Base-by-base conservation (phyloP, 2,113 vertebrate genomes). In the Nibea albiflora region DNA sequence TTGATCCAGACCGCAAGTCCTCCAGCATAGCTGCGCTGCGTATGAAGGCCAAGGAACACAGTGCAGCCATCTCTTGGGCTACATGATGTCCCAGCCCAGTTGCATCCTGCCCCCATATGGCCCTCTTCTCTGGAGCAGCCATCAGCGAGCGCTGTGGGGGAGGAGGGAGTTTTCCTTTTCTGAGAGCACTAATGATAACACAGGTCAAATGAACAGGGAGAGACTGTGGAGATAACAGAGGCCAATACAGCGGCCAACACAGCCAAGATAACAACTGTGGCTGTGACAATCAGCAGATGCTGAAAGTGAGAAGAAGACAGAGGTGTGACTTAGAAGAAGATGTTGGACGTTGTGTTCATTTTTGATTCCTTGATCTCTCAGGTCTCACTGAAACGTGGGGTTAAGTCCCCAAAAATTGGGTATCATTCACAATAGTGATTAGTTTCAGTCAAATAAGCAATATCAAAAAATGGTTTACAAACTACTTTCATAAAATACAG, bases 31-130 rank as follows among this genome's bases (percentile, higher is more conserved):
- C 97, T 7, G 96, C 97, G 16, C 94, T 99, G 88, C 95, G 98
- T 78, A 98, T 99, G 97, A 99, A 99, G 85, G 98, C 98, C 14
- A 99, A 99, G 94, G 98, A 99, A 96, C 98, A 99, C 96, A 99
- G 98, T 14, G 98, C 98, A 0, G 97, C 98, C 44, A 99, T 99
- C 93, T 99, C 98, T 81, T 99, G 97, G 97, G 96, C 97, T 4
- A 98, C 97, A 96, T 99, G 97, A 98, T n/a, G 85, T 88, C 90
- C 90, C 76, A 56, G 44, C 35, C 73, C 7, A 8, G 74, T 28
- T 53, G 24, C 64, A 71, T 73, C 81, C 85, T 24, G 57, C 67
- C 76, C 71, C 85, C 74, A 46, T 31, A 70, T 7, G 72, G 76
- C 80, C 69, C 82, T 75, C 58, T 54, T 70, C 70, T 76, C 68